Evolutionary conservation across 2,888 invertebrate species (phyloP).

Genomic region (Cephus nigrinus): DNA sequence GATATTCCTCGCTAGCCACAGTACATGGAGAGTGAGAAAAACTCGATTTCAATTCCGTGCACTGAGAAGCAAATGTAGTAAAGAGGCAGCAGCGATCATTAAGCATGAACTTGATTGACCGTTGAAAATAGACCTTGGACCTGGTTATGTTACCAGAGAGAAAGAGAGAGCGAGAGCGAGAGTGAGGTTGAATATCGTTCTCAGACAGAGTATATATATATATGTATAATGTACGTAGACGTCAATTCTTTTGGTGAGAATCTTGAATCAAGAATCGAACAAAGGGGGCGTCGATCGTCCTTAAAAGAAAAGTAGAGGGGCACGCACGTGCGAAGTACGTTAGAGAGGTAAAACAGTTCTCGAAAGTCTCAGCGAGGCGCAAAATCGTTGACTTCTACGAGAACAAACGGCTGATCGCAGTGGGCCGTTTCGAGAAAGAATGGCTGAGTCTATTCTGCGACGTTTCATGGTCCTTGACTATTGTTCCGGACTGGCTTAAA

Average conservation of each 20-base stretch:
- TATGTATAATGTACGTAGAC: neutral
- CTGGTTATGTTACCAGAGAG: no score
- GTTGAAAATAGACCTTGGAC: no score
- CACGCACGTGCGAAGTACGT: conserved; percentile 57
- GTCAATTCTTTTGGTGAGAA: neutral
- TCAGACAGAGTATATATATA: neutral
- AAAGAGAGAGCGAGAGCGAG: no score
- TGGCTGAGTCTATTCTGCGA: conserved; percentile 38
- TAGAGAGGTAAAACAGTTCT: conserved; percentile 60
- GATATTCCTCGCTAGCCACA: neutral
- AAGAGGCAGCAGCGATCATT: neutral
- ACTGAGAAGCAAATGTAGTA: neutral
- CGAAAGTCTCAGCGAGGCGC: conserved; percentile 50
- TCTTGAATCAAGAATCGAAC: neutral
- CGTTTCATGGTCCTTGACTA: conserved; percentile 36
- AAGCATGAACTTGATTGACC: no score
- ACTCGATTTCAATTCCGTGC: neutral
- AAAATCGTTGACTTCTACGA: conserved; percentile 45
- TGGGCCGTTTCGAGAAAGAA: conserved; percentile 25
- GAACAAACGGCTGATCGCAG: conserved; percentile 2
- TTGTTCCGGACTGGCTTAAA: conserved; percentile 32
- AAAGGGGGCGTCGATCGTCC: neutral
- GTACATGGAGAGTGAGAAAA: neutral
- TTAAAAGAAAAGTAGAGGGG: neutral
- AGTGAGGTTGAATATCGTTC: neutral